Conservation (phyloP, 2,113 vertebrate genomes). For the Syrmaticus mikado region DNA sequence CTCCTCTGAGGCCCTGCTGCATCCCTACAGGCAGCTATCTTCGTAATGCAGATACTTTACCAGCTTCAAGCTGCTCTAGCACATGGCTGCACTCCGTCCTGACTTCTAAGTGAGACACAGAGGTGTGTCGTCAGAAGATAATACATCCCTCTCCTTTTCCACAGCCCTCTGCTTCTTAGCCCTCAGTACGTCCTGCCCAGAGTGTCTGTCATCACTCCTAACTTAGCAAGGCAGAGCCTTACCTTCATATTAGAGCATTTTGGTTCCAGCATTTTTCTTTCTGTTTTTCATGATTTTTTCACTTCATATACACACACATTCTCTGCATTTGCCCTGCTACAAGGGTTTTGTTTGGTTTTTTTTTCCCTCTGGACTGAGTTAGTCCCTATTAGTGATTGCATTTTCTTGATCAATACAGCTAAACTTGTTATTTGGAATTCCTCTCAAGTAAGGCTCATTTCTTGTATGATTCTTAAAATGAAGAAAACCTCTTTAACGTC, state of each 20-base stretch:
- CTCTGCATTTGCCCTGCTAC: background rate
- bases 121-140: accelerated
- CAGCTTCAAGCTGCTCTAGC: background rate
- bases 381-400: background rate
- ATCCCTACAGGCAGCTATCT: background rate
- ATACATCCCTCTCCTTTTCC: background rate
- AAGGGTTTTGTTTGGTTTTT: background rate
- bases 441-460: background rate
- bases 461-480: background rate
- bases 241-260: background rate
- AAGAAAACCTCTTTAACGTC: background rate
- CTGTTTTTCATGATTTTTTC: background rate
- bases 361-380: background rate
- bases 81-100: accelerated
- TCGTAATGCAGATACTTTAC: accelerated
- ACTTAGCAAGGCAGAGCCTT: background rate
- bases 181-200: background rate
- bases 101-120: background rate
- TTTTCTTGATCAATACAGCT: background rate
- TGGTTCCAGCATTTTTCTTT: background rate
- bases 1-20: background rate
- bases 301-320: accelerated
- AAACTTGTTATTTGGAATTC: background rate
- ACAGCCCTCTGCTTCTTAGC: background rate
- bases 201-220: background rate